phyloP scores from a whole-genome alignment of 2,888 invertebrate genomes.

The Tiliacea citrago region DNA sequence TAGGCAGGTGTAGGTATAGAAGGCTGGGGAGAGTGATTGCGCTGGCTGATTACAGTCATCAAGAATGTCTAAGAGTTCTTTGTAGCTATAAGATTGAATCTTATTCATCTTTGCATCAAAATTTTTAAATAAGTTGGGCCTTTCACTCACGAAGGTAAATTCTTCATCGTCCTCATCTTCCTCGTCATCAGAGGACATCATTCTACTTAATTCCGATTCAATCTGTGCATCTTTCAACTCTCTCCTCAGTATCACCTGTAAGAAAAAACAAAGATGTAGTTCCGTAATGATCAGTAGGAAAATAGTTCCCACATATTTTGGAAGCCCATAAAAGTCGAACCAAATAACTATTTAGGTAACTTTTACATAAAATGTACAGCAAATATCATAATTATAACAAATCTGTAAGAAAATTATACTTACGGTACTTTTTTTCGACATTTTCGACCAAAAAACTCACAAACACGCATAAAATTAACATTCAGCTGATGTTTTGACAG shows the following conservation, averaged over 20 bases:
- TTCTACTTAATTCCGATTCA: constrained; percentile 9
- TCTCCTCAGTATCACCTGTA: constrained; percentile 29
- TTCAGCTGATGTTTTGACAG: constrained; percentile 25
- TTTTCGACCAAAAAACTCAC: background rate
- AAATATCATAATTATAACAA: constrained; percentile 25
- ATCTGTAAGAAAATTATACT: constrained; percentile 21
- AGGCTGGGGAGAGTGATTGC: constrained; percentile 2
- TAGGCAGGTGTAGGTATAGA: too few relatives aligned
- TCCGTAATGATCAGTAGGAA: constrained; percentile 25
- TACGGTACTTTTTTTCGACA: background rate
- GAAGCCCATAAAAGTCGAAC: constrained; percentile 7
- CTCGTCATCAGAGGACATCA: too few relatives aligned
- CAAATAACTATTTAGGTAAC: constrained; percentile 26
- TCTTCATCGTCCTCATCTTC: background rate
- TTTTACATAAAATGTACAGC: constrained; percentile 24
- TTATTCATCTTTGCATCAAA: constrained; percentile 16
- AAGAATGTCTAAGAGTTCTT: constrained; percentile 17
- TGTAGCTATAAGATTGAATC: constrained; percentile 22
- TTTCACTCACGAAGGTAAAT: constrained; percentile 20
- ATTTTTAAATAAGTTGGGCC: constrained; percentile 21
- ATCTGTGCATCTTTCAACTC: constrained; percentile 27
- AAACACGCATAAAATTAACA: constrained; percentile 27
- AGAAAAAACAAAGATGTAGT: constrained; percentile 27
- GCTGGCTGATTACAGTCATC: constrained; percentile 23
- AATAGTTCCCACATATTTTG: constrained; percentile 21